Percentiles rank a stretch among this genome's conserved stretches.
Conservation (phyloP, 1,140 invertebrate genomes). For the Psix sp. region DNA sequence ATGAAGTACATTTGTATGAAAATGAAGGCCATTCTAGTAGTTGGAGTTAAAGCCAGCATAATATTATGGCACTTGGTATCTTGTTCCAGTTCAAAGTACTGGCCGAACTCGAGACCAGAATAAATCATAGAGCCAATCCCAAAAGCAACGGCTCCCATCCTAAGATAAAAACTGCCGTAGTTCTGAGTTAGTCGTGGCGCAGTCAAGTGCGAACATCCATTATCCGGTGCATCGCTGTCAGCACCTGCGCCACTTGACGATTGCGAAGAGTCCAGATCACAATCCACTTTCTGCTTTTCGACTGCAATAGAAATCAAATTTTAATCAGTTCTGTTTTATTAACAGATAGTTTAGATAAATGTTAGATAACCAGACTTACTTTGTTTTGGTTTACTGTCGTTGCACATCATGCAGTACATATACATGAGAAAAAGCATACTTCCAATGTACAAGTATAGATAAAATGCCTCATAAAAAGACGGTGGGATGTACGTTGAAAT, state of each 20-base stretch:
- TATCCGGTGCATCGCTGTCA: slow-evolving; percentile 72
- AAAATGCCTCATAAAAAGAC: slow-evolving; percentile 93
- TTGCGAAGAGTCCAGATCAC: slow-evolving; percentile 77
- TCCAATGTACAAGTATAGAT: slow-evolving; percentile 92
- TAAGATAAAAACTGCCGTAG: slow-evolving; percentile 94
- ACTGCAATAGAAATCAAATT: slow-evolving; percentile 16
- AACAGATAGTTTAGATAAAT: neutral
- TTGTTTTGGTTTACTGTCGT: slow-evolving; percentile 77
- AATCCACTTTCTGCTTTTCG: slow-evolving; percentile 72
- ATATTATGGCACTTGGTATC: slow-evolving; percentile 92
- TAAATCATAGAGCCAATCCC: slow-evolving; percentile 97
- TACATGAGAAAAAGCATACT: slow-evolving; percentile 92
- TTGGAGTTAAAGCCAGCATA: slow-evolving; percentile 89
- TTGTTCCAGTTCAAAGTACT: slow-evolving; percentile 92
- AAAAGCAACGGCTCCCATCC: slow-evolving; percentile 95
- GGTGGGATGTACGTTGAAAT: slow-evolving; percentile 94
- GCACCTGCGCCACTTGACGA: slow-evolving; percentile 75
- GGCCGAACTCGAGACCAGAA: slow-evolving; percentile 94
- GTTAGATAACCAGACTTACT: slow-evolving; percentile 69
- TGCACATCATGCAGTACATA: slow-evolving; percentile 87
- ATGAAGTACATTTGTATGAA: slow-evolving; percentile 98
- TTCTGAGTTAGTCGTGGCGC: slow-evolving; percentile 79
- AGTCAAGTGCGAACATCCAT: slow-evolving; percentile 63
- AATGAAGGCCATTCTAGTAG: slow-evolving; percentile 93
- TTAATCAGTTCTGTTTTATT: neutral